Conservation (phyloP, 92 coral and sea anemone species). For the Zoanthus solanderi region DNA sequence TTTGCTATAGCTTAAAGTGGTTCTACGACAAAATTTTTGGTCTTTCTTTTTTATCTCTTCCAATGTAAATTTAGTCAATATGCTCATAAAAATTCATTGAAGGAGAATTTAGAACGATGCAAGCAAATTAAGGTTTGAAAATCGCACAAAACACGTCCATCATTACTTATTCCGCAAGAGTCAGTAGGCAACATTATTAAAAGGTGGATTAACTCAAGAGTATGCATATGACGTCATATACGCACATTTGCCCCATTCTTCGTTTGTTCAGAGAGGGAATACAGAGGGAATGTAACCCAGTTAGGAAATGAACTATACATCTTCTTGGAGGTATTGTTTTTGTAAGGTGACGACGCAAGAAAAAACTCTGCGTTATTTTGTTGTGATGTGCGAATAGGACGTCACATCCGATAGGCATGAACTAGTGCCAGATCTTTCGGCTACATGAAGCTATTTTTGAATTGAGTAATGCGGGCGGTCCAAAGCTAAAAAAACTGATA, state of each 20-base stretch:
- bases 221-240: background rate
- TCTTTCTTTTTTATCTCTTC: background rate
- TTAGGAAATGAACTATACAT: background rate
- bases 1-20: background rate
- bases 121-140: slow-evolving; percentile 20
- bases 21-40: too few relatives aligned
- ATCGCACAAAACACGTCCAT: background rate
- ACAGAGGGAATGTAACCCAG: slow-evolving; percentile 13
- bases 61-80: background rate
- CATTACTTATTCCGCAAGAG: slow-evolving; percentile 1
- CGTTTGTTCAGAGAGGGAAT: background rate
- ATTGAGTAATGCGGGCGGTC: slow-evolving; percentile 11
- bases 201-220: slow-evolving; percentile 2
- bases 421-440: slow-evolving; percentile 5
- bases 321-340: background rate
- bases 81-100: background rate
- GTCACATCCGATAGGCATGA: background rate
- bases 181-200: background rate
- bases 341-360: background rate
- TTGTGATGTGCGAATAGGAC: slow-evolving; percentile 3
- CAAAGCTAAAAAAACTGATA: background rate
- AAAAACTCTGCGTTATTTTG: slow-evolving; percentile 8
- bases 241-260: too few relatives aligned
- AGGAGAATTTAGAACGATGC: slow-evolving; percentile 11
- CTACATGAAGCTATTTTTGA: background rate